Conservation (phyloP, 2,113 vertebrate species). For the Pangasianodon gigas region DNA sequence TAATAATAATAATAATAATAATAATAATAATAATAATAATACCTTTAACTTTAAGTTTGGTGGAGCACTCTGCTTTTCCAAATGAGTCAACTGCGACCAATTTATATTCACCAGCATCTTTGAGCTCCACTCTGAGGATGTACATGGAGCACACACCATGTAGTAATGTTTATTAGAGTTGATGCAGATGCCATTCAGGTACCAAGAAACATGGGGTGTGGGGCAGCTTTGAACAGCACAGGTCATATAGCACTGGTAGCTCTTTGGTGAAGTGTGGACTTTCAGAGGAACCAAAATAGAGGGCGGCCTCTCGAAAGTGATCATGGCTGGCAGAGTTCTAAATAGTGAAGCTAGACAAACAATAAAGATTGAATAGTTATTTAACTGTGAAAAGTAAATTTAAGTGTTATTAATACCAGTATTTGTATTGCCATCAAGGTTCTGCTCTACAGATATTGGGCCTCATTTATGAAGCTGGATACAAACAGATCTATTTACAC, state of each 20-base stretch:
- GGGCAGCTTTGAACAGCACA: conserved; percentile 83
- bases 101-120: conserved; percentile 79
- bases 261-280: conserved; percentile 76
- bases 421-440: background rate
- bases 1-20: conserved; percentile 9
- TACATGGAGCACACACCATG: conserved; percentile 85
- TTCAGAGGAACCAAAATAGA: conserved; percentile 82
- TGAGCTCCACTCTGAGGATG: conserved; percentile 70
- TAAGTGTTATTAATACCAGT: background rate
- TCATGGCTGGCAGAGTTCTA: conserved; percentile 53
- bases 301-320: conserved; percentile 75
- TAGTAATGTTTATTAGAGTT: conserved; percentile 72
- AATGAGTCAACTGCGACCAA: conserved; percentile 78
- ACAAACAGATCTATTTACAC: background rate
- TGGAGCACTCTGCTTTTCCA: conserved; percentile 77
- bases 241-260: conserved; percentile 84
- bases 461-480: background rate
- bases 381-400: background rate
- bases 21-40: conserved; percentile 37
- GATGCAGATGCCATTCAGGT: conserved; percentile 78
- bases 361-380: background rate
- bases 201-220: conserved; percentile 79
- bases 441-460: background rate
- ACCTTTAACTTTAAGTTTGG: conserved; percentile 81
- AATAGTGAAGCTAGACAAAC: conserved; percentile 55